Evolutionary conservation across 2,113 vertebrate genomes (phyloP).

Genomic region (Silurus asotus): DNA sequence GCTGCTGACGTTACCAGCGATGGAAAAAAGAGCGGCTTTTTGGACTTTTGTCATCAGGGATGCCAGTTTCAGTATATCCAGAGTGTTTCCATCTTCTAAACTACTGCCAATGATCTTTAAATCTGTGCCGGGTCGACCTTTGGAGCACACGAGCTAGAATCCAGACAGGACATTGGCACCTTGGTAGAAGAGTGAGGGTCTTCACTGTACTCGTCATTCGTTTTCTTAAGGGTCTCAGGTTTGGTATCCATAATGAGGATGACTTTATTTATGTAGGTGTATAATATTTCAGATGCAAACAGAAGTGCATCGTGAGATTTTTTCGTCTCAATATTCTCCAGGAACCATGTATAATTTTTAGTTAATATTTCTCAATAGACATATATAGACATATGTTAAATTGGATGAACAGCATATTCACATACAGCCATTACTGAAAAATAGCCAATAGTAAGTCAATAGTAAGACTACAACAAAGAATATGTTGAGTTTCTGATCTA

Average conservation of each 20-base stretch:
- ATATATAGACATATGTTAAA: no score
- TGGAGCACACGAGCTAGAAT: slow-evolving; percentile 45
- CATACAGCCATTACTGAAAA: no score
- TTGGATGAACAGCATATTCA: no score
- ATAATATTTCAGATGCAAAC: slow-evolving; percentile 41
- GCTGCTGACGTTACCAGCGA: slow-evolving; percentile 49
- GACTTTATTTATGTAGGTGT: slow-evolving; percentile 54
- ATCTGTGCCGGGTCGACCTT: slow-evolving; percentile 17
- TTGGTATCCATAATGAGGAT: neutral
- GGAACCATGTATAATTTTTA: slow-evolving; percentile 2
- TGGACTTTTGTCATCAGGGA: slow-evolving; percentile 46
- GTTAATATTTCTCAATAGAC: neutral
- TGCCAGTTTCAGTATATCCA: slow-evolving; percentile 50
- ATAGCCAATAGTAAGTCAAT: no score
- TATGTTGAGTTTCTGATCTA: no score
- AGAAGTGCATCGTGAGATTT: slow-evolving; percentile 43
- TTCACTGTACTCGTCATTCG: slow-evolving; percentile 50
- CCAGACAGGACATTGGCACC: slow-evolving; percentile 37
- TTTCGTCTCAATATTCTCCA: slow-evolving; percentile 23
- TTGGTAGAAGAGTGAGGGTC: slow-evolving; percentile 54
- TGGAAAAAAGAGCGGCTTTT: slow-evolving; percentile 40
- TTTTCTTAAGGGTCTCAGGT: slow-evolving; percentile 15
- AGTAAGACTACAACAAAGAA: no score
- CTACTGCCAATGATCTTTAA: slow-evolving; percentile 54
- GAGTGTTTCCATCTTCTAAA: slow-evolving; percentile 47